phyloP scores from a whole-genome alignment of 2,888 invertebrate genomes.

The Frankliniella intonsa region DNA sequence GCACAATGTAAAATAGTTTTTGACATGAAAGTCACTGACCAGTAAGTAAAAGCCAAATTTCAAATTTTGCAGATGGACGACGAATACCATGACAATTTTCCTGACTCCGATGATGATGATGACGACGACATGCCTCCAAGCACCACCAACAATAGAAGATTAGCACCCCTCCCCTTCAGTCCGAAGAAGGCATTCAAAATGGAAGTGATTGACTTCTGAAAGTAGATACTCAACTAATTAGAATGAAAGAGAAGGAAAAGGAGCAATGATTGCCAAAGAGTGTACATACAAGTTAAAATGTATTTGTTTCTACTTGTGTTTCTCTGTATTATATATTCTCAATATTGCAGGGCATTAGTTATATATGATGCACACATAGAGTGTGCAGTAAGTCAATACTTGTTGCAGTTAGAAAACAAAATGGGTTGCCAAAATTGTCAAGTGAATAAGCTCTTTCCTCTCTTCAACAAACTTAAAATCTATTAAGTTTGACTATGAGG shows the following conservation, averaged over 20 bases:
- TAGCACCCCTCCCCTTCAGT: slow-evolving; percentile 5
- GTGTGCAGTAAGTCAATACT: neutral
- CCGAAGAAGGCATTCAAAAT: slow-evolving; percentile 52
- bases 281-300: neutral
- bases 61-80: slow-evolving; percentile 45
- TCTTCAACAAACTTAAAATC: neutral
- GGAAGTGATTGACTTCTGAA: slow-evolving; percentile 55
- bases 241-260: neutral
- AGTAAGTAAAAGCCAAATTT: neutral
- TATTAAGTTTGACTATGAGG: neutral
- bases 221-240: slow-evolving; percentile 4
- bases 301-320: neutral
- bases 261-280: slow-evolving; percentile 19
- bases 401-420: neutral
- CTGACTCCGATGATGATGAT: slow-evolving; percentile 45
- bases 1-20: too few relatives aligned
- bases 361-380: neutral
- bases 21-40: too few relatives aligned
- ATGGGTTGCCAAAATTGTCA: neutral
- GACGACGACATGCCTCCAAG: slow-evolving; percentile 44
- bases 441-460: neutral
- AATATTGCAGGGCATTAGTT: slow-evolving; percentile 13
- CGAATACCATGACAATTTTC: slow-evolving; percentile 50
- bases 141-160: slow-evolving; percentile 44
- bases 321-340: neutral